These are phyloP conservation scores for fruit fly (Drosophila melanogaster) DNA, from an alignment of 1,140 invertebrate species.

Conservation along the genomic window Release_6_plus_ISO1_MT NT_033777.3:26127501-26128000, in stretches of 20 bases:
- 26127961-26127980: neutral
- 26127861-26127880: no score
- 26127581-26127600: constrained; percentile 3
- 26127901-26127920: neutral
- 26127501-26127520: constrained; percentile 11
- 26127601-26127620: neutral
- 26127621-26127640: neutral
- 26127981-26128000: constrained; percentile 7
- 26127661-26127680: neutral
- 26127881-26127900: neutral
- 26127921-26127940: neutral
- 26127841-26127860: no score
- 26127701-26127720: neutral
- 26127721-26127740: neutral
- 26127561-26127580: constrained; percentile 18
- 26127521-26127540: constrained; percentile 27
- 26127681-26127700: neutral
- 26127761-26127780: neutral
- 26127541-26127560: constrained; percentile 21
- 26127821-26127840: no score
- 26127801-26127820: neutral
- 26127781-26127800: neutral
- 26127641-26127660: neutral
- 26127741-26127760: neutral
- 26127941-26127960: neutral